Base-by-base conservation (phyloP, 2,113 vertebrate genomes). In the Cololabis saira region DNA sequence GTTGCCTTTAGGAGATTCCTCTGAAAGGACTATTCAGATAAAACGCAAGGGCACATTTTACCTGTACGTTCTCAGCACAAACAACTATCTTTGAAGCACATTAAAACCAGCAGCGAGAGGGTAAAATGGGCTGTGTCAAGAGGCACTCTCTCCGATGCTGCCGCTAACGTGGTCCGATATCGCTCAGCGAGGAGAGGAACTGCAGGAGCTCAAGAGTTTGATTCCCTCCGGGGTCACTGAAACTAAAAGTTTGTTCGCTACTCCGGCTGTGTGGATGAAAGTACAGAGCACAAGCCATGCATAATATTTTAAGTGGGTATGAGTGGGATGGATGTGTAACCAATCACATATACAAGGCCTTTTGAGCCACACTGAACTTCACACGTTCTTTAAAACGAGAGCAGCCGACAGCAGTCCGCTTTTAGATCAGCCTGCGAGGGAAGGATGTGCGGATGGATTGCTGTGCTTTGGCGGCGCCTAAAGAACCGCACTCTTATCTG, bases 191-290 rank as follows among this genome's bases (percentile, higher is more conserved):
- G 76, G 48, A 78, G 61, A 66, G 56, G 48, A 70, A 68, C 67
- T 62, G 51, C 42, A 47, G 61, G 61, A 53, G 66, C 83, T 81
- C 47, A 48, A 81, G 79, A 71, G 74, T 73, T 74, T 81, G 62
- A 73, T 74, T 82, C 80, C 45, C 67, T 68, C 61, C 57, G 76
- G 61, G 78, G 67, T 85, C 82, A 71, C 58, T 65, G 51, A 57
- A 82, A 67, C 55, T 78, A 58, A 82, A 84, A 85, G 73, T 75
- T 33, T 77, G 70, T 62, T 48, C 18, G 53, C 77, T 64, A 47
- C 79, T 81, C 51, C 24, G 55, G 85, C 74, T 71, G 67, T 86
- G 81, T 76, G 9, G 70, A 76, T 71, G 65, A 80, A 89, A 86
- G 74, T 67, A 61, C 71, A 45, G n/a, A 64, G 22, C 43, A 44